Base-by-base conservation (phyloP, 2,797 vertebrate species). In the Chaetophractus vellerosus region DNA sequence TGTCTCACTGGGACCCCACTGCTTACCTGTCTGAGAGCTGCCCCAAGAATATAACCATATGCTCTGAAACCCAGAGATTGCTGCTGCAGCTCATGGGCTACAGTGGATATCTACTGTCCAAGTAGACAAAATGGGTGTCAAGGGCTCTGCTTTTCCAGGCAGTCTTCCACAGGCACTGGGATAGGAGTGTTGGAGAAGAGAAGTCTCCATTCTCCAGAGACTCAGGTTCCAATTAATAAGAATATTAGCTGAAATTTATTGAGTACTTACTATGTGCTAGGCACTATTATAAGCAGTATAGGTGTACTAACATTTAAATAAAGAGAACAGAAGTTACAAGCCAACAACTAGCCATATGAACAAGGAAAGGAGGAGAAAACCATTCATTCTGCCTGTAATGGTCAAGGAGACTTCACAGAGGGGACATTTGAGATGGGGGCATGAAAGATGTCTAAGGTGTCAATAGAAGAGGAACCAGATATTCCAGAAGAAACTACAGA, bases 371-470 rank as follows among this genome's bases (percentile, higher is more conserved):
- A 66, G 21, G 36, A 57, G 45, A 79, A 84, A 57, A 63, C 71
- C 38, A 38, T 38, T 38, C 80, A 76, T 72, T 90, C 69, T 82
- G 48, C 81, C 69, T 57, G 15, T 82, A 69, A 82, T 80, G 57
- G 64, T 81, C 88, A 95, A 50, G 66, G 36, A 45, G 59, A 36
- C 83, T 45, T 91, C 75, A 82, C 21, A 38, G 61, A 92, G 64
- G 72, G 69, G 16, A 76, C 41, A 52, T 75, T 33, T 68, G 88
- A 88, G 87, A 85, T 45, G 31, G 69, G 69, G 10, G n/a, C n/a
- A 33, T 38, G 11, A 71, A 86, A 86, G 33, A 66, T n/a, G 21
- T 6, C 82, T 52, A n/a, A 48, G 31, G 50, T 50, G 55, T 75
- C 31, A 64, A 57, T 78, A 59, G 55, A 84, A 88, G 38, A 68